These are phyloP conservation scores for Chesias legatella DNA, from an alignment of 2,888 invertebrate genomes.

Conservation along the genomic window DNA sequence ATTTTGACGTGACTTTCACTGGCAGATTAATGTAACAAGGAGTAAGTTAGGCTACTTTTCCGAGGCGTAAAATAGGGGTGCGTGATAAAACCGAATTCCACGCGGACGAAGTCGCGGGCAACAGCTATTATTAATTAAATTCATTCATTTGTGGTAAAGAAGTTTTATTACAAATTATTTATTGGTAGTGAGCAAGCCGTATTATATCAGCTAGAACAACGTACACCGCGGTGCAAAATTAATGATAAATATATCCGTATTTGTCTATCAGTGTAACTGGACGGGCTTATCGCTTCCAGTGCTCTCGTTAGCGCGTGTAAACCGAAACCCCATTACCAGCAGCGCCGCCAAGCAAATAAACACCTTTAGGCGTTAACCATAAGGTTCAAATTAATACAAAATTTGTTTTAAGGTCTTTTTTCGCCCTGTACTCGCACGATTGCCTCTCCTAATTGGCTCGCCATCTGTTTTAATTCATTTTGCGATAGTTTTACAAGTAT, in stretches of 20 bases:
- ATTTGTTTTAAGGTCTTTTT: constrained; percentile 58
- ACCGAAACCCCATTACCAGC: constrained; percentile 66
- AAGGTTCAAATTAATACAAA: constrained; percentile 41
- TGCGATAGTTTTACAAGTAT: constrained; percentile 80
- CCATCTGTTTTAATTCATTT: constrained; percentile 80
- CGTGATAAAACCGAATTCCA: no score
- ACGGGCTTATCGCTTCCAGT: constrained; percentile 65
- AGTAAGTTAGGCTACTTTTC: no score
- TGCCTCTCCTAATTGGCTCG: constrained; percentile 78
- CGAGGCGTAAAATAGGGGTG: no score
- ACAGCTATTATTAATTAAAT: no score
- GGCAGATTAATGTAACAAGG: no score
- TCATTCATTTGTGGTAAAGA: no score
- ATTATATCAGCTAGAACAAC: constrained; percentile 25
- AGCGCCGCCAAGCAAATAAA: constrained; percentile 36
- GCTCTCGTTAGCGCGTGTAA: constrained; percentile 75
- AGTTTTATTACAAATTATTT: no score
- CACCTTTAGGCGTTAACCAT: constrained; percentile 38
- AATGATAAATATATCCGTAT: constrained; percentile 77
- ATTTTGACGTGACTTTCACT: no score
- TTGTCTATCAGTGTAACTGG: constrained; percentile 76
- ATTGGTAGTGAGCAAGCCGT: constrained; percentile 13
- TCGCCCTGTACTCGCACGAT: constrained; percentile 74
- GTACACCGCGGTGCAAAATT: constrained; percentile 63
- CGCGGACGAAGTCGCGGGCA: no score